Evolutionary conservation across 2,888 invertebrate genomes (phyloP).

Genomic region (Tupiocoris notatus): DNA sequence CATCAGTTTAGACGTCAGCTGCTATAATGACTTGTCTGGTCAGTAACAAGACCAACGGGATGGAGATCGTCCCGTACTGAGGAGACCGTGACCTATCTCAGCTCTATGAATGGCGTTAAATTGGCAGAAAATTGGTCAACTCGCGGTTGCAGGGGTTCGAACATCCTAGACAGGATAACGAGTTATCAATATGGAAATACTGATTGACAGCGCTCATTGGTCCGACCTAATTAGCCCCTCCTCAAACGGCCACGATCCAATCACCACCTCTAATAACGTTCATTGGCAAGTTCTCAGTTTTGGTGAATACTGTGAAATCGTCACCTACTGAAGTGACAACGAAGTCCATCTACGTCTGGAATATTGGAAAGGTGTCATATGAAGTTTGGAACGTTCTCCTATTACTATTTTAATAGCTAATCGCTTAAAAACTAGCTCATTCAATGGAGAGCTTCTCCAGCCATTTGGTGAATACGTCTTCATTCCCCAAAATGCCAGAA

Average conservation of each 20-base stretch:
- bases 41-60: background rate
- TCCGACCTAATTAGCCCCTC: slow-evolving; percentile 29
- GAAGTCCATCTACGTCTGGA: too few relatives aligned
- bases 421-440: too few relatives aligned
- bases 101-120: slow-evolving; percentile 48
- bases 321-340: too few relatives aligned
- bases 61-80: background rate
- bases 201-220: slow-evolving; percentile 44
- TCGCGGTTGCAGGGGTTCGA: slow-evolving; percentile 17
- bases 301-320: background rate
- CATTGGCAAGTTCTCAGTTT: background rate
- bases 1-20: background rate
- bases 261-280: slow-evolving; percentile 21
- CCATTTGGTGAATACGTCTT: too few relatives aligned
- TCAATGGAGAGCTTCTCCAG: too few relatives aligned
- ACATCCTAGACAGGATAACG: slow-evolving; percentile 41
- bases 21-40: background rate
- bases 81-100: background rate
- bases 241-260: slow-evolving; percentile 24
- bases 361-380: too few relatives aligned
- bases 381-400: too few relatives aligned
- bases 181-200: slow-evolving; percentile 49
- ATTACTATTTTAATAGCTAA: too few relatives aligned
- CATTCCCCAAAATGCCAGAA: too few relatives aligned
- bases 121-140: slow-evolving; percentile 50